Percentiles rank a stretch among this genome's conserved stretches.
Evolutionary conservation across 2,113 vertebrate genomes (phyloP).

Genomic region (Pseudorasbora parva): DNA sequence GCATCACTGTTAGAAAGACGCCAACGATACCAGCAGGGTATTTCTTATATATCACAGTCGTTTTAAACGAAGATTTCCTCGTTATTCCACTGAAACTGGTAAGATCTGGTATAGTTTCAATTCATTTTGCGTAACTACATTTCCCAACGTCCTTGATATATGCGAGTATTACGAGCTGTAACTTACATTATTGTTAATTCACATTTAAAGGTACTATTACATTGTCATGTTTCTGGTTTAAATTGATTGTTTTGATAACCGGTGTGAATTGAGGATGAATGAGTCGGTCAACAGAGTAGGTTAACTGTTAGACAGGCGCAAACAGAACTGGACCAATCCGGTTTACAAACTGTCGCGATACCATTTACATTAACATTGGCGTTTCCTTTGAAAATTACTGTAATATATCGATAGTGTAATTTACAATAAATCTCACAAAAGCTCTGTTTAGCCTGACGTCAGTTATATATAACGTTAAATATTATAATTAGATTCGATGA

Average conservation of each 20-base stretch:
- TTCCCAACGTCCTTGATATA: not conserved
- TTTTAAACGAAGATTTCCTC: not conserved
- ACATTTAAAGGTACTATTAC: not conserved
- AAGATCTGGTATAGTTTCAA: not conserved
- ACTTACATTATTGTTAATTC: not conserved
- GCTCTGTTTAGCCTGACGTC: not conserved
- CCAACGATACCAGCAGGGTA: fast-evolving
- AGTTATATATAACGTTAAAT: not conserved
- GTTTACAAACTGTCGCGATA: conserved; percentile 17
- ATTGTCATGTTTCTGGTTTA: not conserved
- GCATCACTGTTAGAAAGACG: not conserved
- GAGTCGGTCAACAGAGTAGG: no score
- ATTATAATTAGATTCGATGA: not conserved
- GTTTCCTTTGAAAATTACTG: not conserved
- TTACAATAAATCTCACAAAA: not conserved
- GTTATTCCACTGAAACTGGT: not conserved
- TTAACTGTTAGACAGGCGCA: no score
- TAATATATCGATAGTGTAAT: not conserved
- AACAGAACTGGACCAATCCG: conserved; percentile 29
- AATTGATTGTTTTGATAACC: not conserved
- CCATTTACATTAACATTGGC: not conserved
- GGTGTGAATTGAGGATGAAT: not conserved
- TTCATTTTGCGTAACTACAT: not conserved
- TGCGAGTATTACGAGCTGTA: not conserved
- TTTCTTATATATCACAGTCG: fast-evolving